Base-by-base conservation (phyloP, 2,888 invertebrate genomes). In the Bibio marci region DNA sequence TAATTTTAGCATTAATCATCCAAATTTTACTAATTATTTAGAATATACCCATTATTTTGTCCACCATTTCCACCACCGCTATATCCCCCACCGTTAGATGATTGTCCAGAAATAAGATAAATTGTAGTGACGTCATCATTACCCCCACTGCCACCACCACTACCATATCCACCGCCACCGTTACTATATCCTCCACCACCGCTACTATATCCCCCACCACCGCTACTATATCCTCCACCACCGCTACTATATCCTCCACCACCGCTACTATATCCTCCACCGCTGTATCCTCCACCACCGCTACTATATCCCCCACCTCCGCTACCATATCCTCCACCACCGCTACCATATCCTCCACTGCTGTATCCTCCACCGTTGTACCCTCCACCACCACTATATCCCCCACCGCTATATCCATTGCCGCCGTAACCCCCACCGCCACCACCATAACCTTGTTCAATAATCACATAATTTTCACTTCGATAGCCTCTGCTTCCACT, bases 261-360 rank as follows among this genome's bases (percentile, higher is more conserved):
- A 7, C 22, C 26, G n/a, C n/a, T n/a, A 15, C 39, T 30, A 12
- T 22, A n/a, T 13, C 22, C 27, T 12, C 39, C 34, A 7, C 39
- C 30, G 4, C 36, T 36, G 15, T 25, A 25, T 11, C 26, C 36
- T n/a, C n/a, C 30, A 10, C 41, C 40, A 40, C 13, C 22, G 12
- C 11, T 42, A 3, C 37, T 38, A 18, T 19, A 26, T 26, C 38
- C 39, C 15, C 41, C 22, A 6, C 28, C 28, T 2, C 38, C 32
- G 13, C 8, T 8, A 12, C 17, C 33, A 14, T n/a, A n/a, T 4
- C 37, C 25, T 11, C 41, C 41, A 14, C 22, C 10, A 11, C 42
- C 37, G 5, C 28, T 35, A 4, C 43, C 42, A 30, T 27, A 12
- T 6, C 27, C 37, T 14, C 36, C 41, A 36, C 43, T 41, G 5